phyloP scores from a whole-genome alignment of 1,140 invertebrate species.

The Cydia pomonella region DNA sequence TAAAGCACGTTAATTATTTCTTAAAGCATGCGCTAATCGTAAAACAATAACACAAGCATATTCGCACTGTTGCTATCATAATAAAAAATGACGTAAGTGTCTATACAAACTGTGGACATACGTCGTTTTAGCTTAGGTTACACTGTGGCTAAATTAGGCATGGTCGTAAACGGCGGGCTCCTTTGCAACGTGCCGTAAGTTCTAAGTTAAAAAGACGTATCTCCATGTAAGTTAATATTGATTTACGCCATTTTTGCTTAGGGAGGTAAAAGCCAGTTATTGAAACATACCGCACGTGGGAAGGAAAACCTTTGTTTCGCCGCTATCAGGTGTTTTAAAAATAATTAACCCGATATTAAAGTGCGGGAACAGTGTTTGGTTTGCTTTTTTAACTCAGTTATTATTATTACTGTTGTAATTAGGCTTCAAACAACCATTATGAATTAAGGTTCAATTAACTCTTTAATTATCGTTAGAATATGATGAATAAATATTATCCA shows the following conservation, averaged over 20 bases:
- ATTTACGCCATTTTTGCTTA: background rate
- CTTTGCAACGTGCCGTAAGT: slow-evolving; percentile 49
- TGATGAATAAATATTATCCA: no score
- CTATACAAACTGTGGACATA: background rate
- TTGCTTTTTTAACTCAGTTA: background rate
- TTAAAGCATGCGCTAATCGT: slow-evolving; percentile 16
- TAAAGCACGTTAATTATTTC: slow-evolving; percentile 20
- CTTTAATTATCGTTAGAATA: no score
- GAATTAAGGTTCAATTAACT: no score
- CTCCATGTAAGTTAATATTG: background rate
- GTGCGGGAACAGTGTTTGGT: background rate
- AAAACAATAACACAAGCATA: slow-evolving; percentile 29
- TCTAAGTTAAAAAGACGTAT: background rate
- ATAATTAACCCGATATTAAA: slow-evolving; percentile 2
- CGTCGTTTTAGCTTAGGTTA: background rate
- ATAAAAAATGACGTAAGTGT: background rate
- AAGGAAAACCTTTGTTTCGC: slow-evolving; percentile 12
- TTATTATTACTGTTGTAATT: no score
- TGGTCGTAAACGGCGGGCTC: slow-evolving; percentile 60
- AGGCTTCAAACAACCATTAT: no score
- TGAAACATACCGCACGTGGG: slow-evolving; percentile 14
- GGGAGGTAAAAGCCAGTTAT: background rate
- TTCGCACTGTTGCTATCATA: background rate
- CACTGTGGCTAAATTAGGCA: slow-evolving; percentile 52
- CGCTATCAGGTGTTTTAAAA: slow-evolving; percentile 14